Base-by-base conservation (phyloP, 1,140 invertebrate genomes). In the Cylas formicarius region DNA sequence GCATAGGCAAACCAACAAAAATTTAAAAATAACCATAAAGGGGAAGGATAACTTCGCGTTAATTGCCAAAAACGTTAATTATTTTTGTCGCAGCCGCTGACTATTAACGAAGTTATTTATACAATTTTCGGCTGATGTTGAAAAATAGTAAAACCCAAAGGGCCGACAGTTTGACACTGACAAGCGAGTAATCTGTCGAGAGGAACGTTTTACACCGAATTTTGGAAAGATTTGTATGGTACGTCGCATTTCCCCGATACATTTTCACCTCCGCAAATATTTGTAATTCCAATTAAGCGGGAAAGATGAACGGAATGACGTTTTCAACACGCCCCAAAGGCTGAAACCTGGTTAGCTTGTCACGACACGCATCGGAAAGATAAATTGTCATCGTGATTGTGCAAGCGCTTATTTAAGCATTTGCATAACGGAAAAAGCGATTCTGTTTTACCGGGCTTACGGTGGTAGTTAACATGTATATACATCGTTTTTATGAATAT, bases 71-170 rank as follows among this genome's bases (percentile, higher is more conserved):
- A 44, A 47, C 39, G 36, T 39, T 37, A 47, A 47, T 47, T 47
- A 47, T 33, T 39, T 31, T 33, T 11, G 34, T 22, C n/a, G n/a
- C n/a, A n/a, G 19, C 13, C 44, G 9, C 28, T 17, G 39, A 40
- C 44, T 39, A 47, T 47, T 47, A 47, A 9, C 20, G 34, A 24
- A 39, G 35, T 37, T 47, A 47, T 47, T 47, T 47, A 47, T 47
- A 47, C 44, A 39, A 45, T 45, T 45, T 45, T n/a, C 2, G 29
- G 22, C 8, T 40, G 44, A 47, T 33, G 44, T 47, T 47, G 44
- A 47, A 47, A 47, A 47, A 47, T 47, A 27, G 37, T 34, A 32
- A 14, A 33, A 24, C 19, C 18, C 1, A 8, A 27, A 47, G 40
- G 37, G 44, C 34, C 44, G 44, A 40, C 36, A 34, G 36, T 23